phyloP scores from a whole-genome alignment of 2,113 vertebrate species.

The Catharus bicknelli region DNA sequence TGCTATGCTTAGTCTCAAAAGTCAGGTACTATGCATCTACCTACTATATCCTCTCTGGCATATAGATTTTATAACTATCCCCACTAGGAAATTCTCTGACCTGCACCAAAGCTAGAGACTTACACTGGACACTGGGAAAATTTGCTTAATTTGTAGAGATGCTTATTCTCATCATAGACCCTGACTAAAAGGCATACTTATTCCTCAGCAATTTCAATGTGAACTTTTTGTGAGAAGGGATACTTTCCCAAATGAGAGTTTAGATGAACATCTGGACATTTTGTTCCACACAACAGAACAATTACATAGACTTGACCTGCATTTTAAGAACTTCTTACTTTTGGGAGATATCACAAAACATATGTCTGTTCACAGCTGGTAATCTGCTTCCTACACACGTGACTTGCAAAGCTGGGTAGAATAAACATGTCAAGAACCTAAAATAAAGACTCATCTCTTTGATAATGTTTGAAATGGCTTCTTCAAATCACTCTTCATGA shows the following conservation, averaged over 20 bases:
- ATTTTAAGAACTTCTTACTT: constrained; percentile 5
- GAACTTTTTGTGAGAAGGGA: neutral
- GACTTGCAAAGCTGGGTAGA: neutral
- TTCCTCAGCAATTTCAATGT: neutral
- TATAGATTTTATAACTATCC: neutral
- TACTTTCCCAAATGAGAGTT: neutral
- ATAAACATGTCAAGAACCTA: neutral
- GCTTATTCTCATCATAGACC: neutral
- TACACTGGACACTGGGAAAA: neutral
- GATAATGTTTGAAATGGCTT: neutral
- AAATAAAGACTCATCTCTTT: neutral
- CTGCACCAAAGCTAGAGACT: neutral
- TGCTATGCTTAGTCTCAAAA: neutral
- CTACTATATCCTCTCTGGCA: neutral
- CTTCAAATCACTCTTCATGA: neutral
- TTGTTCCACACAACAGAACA: neutral
- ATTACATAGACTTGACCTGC: neutral
- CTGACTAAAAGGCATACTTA: neutral
- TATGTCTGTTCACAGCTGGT: neutral
- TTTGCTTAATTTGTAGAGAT: neutral
- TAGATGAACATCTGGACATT: neutral
- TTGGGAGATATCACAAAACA: neutral
- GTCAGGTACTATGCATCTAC: neutral
- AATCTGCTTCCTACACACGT: neutral
- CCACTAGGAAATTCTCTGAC: neutral